Conservation (phyloP, 37 sponge, comb jelly and placozoan species). For the Petrosia ficiformis region DNA sequence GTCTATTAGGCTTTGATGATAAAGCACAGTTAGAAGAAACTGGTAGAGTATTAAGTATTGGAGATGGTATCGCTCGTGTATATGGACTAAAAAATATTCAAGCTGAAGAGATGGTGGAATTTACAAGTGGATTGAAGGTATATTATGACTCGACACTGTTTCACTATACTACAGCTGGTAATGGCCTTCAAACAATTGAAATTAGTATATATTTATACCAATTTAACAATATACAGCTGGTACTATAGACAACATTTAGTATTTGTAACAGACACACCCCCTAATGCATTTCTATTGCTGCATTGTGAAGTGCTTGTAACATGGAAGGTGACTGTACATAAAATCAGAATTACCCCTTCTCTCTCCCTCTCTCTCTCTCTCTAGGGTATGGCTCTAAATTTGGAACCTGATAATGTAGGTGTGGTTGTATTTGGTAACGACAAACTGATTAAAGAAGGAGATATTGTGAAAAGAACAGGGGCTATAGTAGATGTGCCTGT, state of each 20-base stretch:
- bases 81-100: slow-evolving; percentile 99
- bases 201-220: neutral
- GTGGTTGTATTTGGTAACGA: slow-evolving; percentile 99
- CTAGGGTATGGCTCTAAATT: slow-evolving; percentile 95
- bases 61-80: slow-evolving; percentile 99
- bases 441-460: slow-evolving; percentile 98
- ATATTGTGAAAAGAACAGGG: slow-evolving; percentile 96
- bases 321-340: neutral
- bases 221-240: neutral
- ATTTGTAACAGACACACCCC: neutral
- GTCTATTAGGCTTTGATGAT: slow-evolving; percentile 82
- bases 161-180: neutral
- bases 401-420: slow-evolving; percentile 99
- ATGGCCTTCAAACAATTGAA: neutral
- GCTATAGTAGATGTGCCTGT: slow-evolving; percentile 99
- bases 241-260: neutral
- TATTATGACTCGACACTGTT: no score
- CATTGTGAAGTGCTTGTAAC: slow-evolving; percentile 1
- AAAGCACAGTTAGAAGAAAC: slow-evolving; percentile 96
- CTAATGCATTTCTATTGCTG: no score
- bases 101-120: slow-evolving; percentile 99
- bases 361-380: neutral
- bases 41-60: slow-evolving; percentile 94
- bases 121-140: slow-evolving; percentile 94
- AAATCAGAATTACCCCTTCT: neutral